Evolutionary conservation across 2,113 vertebrate species (phyloP).

Genomic region (Oncorhynchus mykiss): DNA sequence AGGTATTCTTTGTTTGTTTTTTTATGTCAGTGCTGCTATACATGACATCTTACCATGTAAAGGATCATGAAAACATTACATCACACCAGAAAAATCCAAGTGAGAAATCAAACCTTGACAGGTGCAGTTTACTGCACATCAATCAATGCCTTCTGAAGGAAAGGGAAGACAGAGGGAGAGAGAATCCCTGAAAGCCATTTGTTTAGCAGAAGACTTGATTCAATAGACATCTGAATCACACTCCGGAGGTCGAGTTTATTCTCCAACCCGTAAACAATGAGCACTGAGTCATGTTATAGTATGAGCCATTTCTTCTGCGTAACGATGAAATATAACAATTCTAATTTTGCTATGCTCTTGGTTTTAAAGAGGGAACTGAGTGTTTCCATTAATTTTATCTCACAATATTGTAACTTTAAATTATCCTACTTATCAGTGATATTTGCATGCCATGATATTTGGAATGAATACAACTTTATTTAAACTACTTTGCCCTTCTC

Average conservation of each 20-base stretch:
- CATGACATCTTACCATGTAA: slow-evolving; percentile 18
- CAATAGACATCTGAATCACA: slow-evolving; percentile 44
- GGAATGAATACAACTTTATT: not conserved
- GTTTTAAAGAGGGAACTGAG: not conserved
- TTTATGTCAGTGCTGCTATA: slow-evolving; percentile 25
- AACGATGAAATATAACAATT: slow-evolving; percentile 19
- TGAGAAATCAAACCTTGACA: slow-evolving; percentile 32
- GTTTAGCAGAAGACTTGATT: slow-evolving; percentile 49
- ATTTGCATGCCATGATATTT: not conserved
- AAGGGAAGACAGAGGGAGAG: slow-evolving; percentile 30
- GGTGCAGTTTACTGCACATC: slow-evolving; percentile 48
- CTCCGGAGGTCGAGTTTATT: slow-evolving; percentile 43
- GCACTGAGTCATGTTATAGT: slow-evolving; percentile 35
- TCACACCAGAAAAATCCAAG: slow-evolving; percentile 53
- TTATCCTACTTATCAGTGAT: not conserved
- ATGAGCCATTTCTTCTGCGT: slow-evolving; percentile 24
- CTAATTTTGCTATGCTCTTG: not conserved
- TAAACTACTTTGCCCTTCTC: not conserved
- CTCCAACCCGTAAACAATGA: slow-evolving; percentile 21
- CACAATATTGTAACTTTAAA: not conserved
- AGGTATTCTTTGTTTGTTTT: slow-evolving; percentile 25
- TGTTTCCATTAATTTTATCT: not conserved
- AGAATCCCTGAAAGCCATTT: slow-evolving; percentile 49
- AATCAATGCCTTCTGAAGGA: slow-evolving; percentile 45
- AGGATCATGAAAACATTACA: slow-evolving; percentile 54